Evolutionary conservation across 2,113 vertebrate genomes (phyloP).

Genomic region (Mustela nigripes): DNA sequence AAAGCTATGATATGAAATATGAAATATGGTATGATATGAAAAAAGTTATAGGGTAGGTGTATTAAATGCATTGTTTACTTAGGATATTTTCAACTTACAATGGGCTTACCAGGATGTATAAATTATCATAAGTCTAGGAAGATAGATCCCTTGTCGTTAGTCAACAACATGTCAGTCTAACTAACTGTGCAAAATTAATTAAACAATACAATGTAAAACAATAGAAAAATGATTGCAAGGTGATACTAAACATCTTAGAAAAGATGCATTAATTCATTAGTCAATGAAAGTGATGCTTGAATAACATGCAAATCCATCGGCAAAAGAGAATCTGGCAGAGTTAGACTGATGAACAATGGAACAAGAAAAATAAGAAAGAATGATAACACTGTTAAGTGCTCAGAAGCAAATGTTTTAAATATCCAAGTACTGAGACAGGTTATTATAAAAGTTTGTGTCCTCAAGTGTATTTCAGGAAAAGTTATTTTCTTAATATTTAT

Average conservation of each 20-base stretch:
- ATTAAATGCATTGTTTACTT: neutral
- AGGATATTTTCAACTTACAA: neutral
- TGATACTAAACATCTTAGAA: neutral
- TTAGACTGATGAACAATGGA: neutral
- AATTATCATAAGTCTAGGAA: neutral
- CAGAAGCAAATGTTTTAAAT: conserved; percentile 10
- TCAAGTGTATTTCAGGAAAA: neutral
- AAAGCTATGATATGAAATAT: too few relatives aligned
- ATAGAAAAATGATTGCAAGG: neutral
- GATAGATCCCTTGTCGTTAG: neutral
- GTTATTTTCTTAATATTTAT: neutral
- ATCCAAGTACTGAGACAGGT: neutral
- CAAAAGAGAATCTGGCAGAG: neutral
- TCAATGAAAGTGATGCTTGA: neutral
- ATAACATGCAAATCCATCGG: neutral
- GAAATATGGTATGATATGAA: too few relatives aligned
- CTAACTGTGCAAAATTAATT: conserved; percentile 17
- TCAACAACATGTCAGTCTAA: neutral
- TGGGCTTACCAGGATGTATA: neutral
- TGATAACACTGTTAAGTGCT: neutral
- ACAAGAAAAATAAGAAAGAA: neutral
- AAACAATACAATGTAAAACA: neutral
- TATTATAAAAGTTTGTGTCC: neutral
- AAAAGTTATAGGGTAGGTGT: neutral
- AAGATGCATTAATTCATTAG: neutral